Evolutionary conservation across 2,113 vertebrate genomes (phyloP).

Genomic region (Thryonomys swinderianus): DNA sequence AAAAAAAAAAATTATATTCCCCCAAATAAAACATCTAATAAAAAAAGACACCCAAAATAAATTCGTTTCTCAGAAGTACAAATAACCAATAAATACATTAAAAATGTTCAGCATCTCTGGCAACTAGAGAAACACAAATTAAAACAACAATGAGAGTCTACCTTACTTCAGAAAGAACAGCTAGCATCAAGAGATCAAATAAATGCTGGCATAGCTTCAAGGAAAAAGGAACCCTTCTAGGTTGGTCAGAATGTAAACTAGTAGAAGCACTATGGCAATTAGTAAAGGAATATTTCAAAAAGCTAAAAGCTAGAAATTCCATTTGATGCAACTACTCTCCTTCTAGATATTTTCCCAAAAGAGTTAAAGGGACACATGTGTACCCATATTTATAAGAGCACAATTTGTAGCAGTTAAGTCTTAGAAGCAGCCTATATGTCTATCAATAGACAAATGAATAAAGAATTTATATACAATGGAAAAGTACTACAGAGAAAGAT

Average conservation of each 20-base stretch:
- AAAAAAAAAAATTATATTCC: too few species aligned
- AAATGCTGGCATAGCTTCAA: not conserved
- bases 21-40: not conserved
- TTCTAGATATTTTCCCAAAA: not conserved
- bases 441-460: not conserved
- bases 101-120: not conserved
- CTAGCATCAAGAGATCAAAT: not conserved
- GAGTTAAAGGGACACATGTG: not conserved
- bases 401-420: not conserved
- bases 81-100: not conserved
- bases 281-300: not conserved
- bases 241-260: not conserved
- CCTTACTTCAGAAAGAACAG: not conserved
- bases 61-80: not conserved
- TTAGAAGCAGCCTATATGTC: not conserved
- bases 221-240: not conserved
- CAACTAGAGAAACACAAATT: not conserved
- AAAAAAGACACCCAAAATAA: not conserved
- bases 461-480: not conserved
- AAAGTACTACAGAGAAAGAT: not conserved
- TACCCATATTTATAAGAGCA: not conserved
- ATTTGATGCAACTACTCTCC: not conserved
- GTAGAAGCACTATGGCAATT: not conserved
- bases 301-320: not conserved
- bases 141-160: not conserved